Percentiles rank a stretch among this genome's conserved stretches.
These are phyloP conservation scores for Oegoconia quadripuncta DNA, from an alignment of 2,888 invertebrate genomes.

Conservation along the genomic window DNA sequence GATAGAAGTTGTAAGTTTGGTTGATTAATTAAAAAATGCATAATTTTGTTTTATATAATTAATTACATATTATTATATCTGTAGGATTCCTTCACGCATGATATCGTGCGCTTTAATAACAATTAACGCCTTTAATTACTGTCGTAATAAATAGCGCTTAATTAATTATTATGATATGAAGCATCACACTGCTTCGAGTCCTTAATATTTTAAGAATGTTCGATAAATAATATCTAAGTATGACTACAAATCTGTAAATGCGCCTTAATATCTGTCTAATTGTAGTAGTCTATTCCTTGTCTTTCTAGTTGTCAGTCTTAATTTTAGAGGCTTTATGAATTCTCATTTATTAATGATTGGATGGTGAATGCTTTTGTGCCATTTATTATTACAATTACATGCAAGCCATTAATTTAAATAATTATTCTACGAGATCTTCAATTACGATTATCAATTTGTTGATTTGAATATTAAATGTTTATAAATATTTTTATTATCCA, in stretches of 20 bases:
- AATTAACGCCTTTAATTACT: not conserved
- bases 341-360: not conserved
- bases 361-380: conserved; percentile 15
- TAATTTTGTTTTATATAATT: not conserved
- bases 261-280: conserved; percentile 54
- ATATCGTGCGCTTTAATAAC: not conserved
- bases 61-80: too few species aligned
- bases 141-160: conserved; percentile 6
- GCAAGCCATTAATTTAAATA: conserved; percentile 3
- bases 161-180: conserved; percentile 38
- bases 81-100: not conserved
- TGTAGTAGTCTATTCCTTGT: conserved; percentile 44
- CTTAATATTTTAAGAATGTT: conserved; percentile 50
- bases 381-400: conserved; percentile 13
- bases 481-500: conserved; percentile 6
- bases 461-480: too few species aligned
- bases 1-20: too few species aligned
- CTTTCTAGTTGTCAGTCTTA: conserved; percentile 27
- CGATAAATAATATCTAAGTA: conserved; percentile 31
- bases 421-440: too few species aligned
- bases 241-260: conserved; percentile 34
- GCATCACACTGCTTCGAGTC: conserved; percentile 56
- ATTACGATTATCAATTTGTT: too few species aligned
- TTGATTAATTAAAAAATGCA: too few species aligned
- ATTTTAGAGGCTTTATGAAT: conserved; percentile 17